phyloP scores from a whole-genome alignment of 2,113 vertebrate species.

The Dipodomys spectabilis region DNA sequence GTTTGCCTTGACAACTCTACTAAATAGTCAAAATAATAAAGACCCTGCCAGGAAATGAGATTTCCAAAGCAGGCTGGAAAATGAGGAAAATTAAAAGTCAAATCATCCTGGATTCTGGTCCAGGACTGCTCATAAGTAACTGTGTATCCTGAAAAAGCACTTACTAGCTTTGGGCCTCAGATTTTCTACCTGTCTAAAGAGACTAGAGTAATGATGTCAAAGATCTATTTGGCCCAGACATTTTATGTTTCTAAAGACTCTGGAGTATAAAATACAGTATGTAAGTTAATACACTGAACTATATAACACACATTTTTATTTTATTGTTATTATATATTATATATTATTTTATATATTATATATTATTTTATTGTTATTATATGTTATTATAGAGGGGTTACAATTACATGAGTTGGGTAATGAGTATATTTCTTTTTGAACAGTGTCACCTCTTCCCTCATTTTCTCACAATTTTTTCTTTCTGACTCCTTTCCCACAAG shows the following conservation, averaged over 20 bases:
- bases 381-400: too few relatives aligned
- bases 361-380: too few relatives aligned
- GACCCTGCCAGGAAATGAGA: not conserved
- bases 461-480: too few relatives aligned
- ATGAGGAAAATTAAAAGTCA: not conserved
- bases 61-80: not conserved
- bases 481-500: too few relatives aligned
- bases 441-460: too few relatives aligned
- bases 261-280: too few relatives aligned
- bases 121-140: not conserved
- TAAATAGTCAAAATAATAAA: not conserved
- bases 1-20: not conserved
- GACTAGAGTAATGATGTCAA: not conserved
- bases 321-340: too few relatives aligned
- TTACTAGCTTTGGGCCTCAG: not conserved
- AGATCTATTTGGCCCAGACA: not conserved
- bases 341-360: too few relatives aligned
- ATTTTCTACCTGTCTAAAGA: not conserved
- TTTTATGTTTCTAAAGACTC: not conserved
- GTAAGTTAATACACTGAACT: too few relatives aligned
- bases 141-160: not conserved
- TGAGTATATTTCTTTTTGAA: too few relatives aligned
- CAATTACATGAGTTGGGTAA: too few relatives aligned
- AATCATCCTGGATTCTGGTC: not conserved
- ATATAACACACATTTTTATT: too few relatives aligned